Base-by-base conservation (phyloP, 2,888 invertebrate species). In the Cephus nigrinus region DNA sequence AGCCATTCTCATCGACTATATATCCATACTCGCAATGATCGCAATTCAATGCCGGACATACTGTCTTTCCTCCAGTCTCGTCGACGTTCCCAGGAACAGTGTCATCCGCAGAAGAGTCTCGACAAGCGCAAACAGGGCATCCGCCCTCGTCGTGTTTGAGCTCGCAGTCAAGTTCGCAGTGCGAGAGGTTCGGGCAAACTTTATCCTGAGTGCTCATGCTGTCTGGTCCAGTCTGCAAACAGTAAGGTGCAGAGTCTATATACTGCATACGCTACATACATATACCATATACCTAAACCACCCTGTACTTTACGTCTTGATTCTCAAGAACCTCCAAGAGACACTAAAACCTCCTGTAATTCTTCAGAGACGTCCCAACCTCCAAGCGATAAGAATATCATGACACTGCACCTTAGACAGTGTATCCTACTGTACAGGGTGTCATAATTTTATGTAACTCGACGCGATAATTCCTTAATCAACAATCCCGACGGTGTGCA, bases 21-120 rank as follows among this genome's bases (percentile, higher is more conserved):
- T 89, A 82, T 5, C 89, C 90, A 3, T 83, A 85, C 34, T 89
- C 89, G 85, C 90, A 90, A 81, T 88, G 87, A 76, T 88, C 86
- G 82, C 90, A 90, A 73, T 86, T 86, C 5, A 89, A 82, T 40
- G 85, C 84, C 68, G 90, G 88, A 75, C 90, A 90, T 55, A 87
- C 73, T 74, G 80, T 82, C 74, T 80, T 80, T 23, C 78, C 82
- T 72, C 82, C 83, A 12, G 80, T 82, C 34, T 71, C 75, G 23
- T 78, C 81, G 40, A 78, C 77, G 74, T 78, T 79, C 74, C 76
- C 78, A 72, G 82, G 78, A 35, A 80, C 75, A 73, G 81, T 79
- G 68, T 75, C 77, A 68, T 81, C 83, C 68, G 77, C 81, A 75
- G 76, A 74, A 32, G 69, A 78, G 73, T 78, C 78, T 71, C 84